Conservation (phyloP, 2,113 vertebrate species). For the Tachysurus fulvidraco region DNA sequence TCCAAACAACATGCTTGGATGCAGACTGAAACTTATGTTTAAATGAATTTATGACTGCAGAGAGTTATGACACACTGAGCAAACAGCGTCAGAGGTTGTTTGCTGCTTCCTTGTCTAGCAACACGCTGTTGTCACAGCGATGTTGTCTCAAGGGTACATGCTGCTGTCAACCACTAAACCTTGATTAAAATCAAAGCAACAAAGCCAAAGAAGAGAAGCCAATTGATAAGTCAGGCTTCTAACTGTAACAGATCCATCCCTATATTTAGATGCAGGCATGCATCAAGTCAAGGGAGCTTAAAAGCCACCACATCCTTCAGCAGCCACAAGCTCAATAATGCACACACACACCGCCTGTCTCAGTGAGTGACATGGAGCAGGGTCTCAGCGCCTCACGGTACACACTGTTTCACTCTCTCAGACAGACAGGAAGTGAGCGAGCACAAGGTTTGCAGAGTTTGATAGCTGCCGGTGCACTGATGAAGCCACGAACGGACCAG, state of each 20-base stretch:
- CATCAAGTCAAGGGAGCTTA: slow-evolving; percentile 44
- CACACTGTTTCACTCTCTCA: slow-evolving; percentile 44
- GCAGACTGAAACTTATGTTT: background rate
- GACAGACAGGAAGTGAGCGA: slow-evolving; percentile 54
- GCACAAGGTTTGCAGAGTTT: slow-evolving; percentile 43
- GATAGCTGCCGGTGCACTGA: slow-evolving; percentile 43
- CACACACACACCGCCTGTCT: slow-evolving; percentile 38
- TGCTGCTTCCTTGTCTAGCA: slow-evolving; percentile 26
- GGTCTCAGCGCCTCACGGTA: slow-evolving; percentile 10
- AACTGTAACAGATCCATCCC: slow-evolving; percentile 48
- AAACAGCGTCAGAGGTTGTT: slow-evolving; percentile 29
- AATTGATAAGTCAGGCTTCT: slow-evolving; percentile 53
- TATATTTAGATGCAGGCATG: slow-evolving; percentile 46
- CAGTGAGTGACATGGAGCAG: slow-evolving; percentile 37
- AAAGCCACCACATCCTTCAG: slow-evolving; percentile 54
- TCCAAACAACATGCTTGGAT: background rate
- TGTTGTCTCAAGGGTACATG: slow-evolving; percentile 17
- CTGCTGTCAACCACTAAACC: slow-evolving; percentile 31
- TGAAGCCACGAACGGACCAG: slow-evolving; percentile 46
- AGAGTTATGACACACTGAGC: slow-evolving; percentile 16
- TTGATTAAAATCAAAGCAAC: slow-evolving; percentile 58
- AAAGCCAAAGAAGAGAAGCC: slow-evolving; percentile 40
- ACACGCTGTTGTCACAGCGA: slow-evolving; percentile 33
- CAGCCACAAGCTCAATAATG: slow-evolving; percentile 25
- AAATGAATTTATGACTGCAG: slow-evolving; percentile 1